Conservation (phyloP, 1,140 invertebrate genomes). For the Drosophila melanogaster region DNA sequence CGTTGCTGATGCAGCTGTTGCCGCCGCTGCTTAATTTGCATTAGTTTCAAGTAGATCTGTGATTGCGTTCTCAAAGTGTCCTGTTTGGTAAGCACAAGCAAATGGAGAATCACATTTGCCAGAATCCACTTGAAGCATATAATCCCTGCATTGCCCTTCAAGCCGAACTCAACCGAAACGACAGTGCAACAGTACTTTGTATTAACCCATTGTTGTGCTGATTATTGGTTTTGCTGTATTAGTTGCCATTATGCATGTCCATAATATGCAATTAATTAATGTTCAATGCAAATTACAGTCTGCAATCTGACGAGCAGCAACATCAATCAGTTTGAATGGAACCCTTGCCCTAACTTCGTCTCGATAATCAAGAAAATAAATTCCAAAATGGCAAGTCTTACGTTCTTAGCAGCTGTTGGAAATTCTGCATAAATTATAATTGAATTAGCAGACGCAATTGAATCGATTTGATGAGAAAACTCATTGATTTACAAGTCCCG, state of each 20-base stretch:
- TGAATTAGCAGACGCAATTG: constrained; percentile 49
- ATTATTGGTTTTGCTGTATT: constrained; percentile 73
- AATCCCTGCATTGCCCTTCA: constrained; percentile 60
- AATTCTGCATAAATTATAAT: constrained; percentile 58
- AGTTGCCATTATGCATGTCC: constrained; percentile 37
- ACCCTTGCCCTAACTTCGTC: constrained; percentile 9
- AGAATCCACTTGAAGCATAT: constrained; percentile 45
- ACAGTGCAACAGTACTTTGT: constrained; percentile 40
- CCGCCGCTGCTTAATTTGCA: constrained; percentile 48
- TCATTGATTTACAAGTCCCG: constrained; percentile 54
- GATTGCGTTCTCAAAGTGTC: constrained; percentile 36
- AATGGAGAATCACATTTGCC: constrained; percentile 29
- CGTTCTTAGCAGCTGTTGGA: constrained; percentile 32
- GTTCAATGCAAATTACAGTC: constrained; percentile 76
- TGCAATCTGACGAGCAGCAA: constrained; percentile 40
- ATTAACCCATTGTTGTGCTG: constrained; percentile 69
- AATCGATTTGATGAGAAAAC: constrained; percentile 23
- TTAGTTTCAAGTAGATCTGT: constrained; percentile 40
- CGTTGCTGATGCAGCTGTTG: constrained; percentile 50
- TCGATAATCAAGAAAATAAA: constrained; percentile 26
- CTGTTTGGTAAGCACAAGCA: constrained; percentile 16
- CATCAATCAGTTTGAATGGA: constrained; percentile 50
- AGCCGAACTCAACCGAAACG: constrained; percentile 18
- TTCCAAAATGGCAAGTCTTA: constrained; percentile 39
- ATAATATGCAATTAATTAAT: constrained; percentile 80